Base-by-base conservation (phyloP, 2,888 invertebrate genomes). In the Drosophila niveifrons region DNA sequence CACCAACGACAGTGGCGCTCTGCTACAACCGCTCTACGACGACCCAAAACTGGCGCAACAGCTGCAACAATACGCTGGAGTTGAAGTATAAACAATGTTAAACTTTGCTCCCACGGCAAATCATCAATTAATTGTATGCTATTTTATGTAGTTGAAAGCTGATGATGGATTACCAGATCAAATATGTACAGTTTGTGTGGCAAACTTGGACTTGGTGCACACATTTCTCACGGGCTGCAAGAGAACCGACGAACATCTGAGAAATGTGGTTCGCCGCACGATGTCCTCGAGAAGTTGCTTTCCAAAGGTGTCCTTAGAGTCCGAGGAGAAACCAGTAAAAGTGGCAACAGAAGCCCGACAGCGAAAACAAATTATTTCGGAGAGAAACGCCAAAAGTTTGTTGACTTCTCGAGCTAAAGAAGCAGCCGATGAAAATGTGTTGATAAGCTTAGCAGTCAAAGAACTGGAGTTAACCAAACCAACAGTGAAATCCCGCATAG, bases 141-240 rank as follows among this genome's bases (percentile, higher is more conserved):
- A 46, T 44, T 13, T 2, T 10, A 15, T 63, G 0, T 31, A 91
- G 91, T 76, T 90, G 28, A 63, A 80, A 29, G 71, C 67, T 2
- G 61, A 73, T 3, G 91, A 91, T 56, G 83, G 84, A 8, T 57
- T 91, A 31, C 92, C 91, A 0, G 90, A 90, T 7, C 82, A 90
- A 66, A 91, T 90, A 41, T 90, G 90, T 31, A n/a, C 23, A 0
- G 31, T 46, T 1, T 83, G 83, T n/a, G 23, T 75, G 1, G 29
- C 66, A 2, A 61, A 53, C 10, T 52, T 83, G 11, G 41, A 75
- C 4, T 39, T 44, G 13, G 68, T 56, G 7, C 72, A 83, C 7
- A 17, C 29, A 31, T 86, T 83, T 51, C 10, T 83, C 1, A 47
- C 53, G 2, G 50, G 61, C 2, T 89, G 87, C 65, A 66, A 70